A percentile compares a stretch with the other conserved stretches of the same genome.
These are phyloP conservation scores for Chrysogorgia sp. DNA, from an alignment of 92 coral and sea anemone genomes.

Conservation along the genomic window DNA sequence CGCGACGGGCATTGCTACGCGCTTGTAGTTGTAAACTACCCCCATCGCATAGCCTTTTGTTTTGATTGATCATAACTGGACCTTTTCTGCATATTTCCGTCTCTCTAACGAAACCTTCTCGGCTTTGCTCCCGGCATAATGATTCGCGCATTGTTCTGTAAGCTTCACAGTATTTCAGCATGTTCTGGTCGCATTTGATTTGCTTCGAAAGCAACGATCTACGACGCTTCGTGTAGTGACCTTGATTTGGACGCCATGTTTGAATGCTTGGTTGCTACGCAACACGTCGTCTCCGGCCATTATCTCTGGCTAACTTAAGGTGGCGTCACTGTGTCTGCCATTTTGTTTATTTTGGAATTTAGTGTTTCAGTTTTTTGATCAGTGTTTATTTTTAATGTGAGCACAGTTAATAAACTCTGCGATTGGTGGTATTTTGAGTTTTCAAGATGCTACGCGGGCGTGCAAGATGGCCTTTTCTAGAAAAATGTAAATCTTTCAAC, in stretches of 20 bases:
- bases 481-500: too few species aligned
- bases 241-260: constrained; percentile 42
- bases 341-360: too few species aligned
- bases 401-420: too few species aligned
- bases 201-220: not conserved
- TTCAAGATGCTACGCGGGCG: too few species aligned
- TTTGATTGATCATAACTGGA: too few species aligned
- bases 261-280: constrained; percentile 36
- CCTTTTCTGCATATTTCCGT: not conserved
- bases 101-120: constrained; percentile 7
- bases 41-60: too few species aligned
- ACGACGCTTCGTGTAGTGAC: not conserved
- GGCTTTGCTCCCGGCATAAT: constrained; percentile 15
- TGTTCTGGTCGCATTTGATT: constrained; percentile 47
- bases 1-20: not conserved
- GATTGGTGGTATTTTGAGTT: too few species aligned
- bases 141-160: constrained; percentile 71
- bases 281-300: constrained; percentile 16
- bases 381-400: too few species aligned
- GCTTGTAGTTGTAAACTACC: not conserved
- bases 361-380: too few species aligned
- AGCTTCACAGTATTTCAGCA: constrained; percentile 93
- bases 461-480: too few species aligned
- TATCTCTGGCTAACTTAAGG: not conserved
- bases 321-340: constrained; percentile 10